A percentile compares a stretch with the other conserved stretches of the same genome.
Evolutionary conservation across 2,797 vertebrate genomes (phyloP).

Genomic region (Scolopax rusticola): DNA sequence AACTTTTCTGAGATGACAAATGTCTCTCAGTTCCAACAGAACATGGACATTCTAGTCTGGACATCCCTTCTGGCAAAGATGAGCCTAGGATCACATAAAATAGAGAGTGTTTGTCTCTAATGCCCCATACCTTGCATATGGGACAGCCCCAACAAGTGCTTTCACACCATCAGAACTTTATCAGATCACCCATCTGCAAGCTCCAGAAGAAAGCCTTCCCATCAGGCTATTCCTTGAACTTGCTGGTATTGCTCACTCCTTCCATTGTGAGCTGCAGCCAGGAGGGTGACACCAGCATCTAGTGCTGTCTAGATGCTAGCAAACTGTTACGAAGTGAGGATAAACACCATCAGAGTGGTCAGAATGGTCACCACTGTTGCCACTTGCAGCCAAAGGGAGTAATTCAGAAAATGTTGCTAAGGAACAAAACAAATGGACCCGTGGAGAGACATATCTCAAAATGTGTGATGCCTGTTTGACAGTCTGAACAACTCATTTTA

Average conservation of each 20-base stretch:
- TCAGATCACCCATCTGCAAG: not conserved
- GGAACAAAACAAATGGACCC: not conserved
- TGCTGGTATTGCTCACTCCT: not conserved
- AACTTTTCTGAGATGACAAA: accelerated
- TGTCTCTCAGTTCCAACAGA: not conserved
- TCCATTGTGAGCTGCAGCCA: not conserved
- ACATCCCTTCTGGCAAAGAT: not conserved
- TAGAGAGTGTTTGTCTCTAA: not conserved
- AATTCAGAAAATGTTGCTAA: not conserved
- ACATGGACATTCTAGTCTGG: not conserved
- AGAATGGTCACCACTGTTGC: not conserved
- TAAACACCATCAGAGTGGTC: not conserved
- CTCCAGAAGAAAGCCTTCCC: not conserved
- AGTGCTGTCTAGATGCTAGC: too few relatives aligned
- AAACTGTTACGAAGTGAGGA: not conserved
- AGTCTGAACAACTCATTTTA: not conserved
- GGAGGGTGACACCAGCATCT: not conserved
- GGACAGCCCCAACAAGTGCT: not conserved
- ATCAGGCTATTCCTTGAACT: not conserved
- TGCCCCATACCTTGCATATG: not conserved
- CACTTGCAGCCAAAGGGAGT: not conserved
- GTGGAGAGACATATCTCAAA: not conserved
- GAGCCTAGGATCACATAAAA: not conserved
- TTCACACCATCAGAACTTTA: not conserved
- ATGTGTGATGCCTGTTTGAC: not conserved